Base-by-base conservation (phyloP, 2,797 vertebrate species). In the Champsocephalus gunnari region DNA sequence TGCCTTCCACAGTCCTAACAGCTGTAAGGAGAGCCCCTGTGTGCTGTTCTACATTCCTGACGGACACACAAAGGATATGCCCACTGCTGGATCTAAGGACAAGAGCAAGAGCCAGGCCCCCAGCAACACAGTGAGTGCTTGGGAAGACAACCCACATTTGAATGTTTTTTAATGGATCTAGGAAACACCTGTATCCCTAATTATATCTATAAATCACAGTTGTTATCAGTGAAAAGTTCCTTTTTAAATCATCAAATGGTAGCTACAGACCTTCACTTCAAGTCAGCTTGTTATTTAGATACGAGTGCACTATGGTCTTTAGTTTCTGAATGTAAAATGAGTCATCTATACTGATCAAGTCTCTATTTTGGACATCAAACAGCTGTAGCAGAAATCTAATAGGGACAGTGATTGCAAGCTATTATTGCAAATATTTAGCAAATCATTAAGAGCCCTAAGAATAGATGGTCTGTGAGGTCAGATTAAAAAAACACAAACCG, bases 61-160 rank as follows among this genome's bases (percentile, higher is more conserved):
- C 70, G 98, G 98, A 8, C 98, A 99, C 84, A 97, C 96, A 48
- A 99, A 99, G 86, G 98, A 99, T 85, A 99, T 99, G 98, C 98
- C 98, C 41, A 99, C 97, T 0, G 96, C 96, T 50, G 98, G 98
- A 19, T 99, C 98, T 75, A 99, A 98, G 88, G 98, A 93, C 76
- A 99, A 99, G 91, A 93, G 90, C 82, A 99, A 97, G 92, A 92
- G 81, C 81, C 96, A 96, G 90, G 59, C 83, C 45, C 73, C 88
- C 16, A 95, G 6, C 68, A 89, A 49, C 24, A 47, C 71, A 51
- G 93, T 94, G 69, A 93, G 92, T 72, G 13, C 17, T 65, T 47
- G 11, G 21, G 2, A 54, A 17, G 24, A 66, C 63, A 65, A 12
- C 28, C 28, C 2, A 0, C 32, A 9, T 19, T 12, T 5, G 10